Evolutionary conservation across 2,888 invertebrate genomes (phyloP), one percentile per base, ranked within the genome.

Genomic region (Acronicta aceris): DNA sequence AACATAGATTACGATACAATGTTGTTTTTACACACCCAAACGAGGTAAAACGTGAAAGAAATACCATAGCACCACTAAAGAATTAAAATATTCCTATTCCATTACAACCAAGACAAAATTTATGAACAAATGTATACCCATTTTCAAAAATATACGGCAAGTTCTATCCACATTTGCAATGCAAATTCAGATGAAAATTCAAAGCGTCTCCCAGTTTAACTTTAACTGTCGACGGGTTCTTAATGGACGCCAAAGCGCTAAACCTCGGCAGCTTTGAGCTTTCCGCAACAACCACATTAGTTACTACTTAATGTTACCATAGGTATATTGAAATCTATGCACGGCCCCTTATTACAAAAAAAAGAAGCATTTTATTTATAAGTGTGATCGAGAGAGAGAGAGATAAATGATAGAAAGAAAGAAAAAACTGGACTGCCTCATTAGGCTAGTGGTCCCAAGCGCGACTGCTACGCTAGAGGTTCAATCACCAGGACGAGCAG

Each of bases 251-350:
- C 79, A 78, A 78, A 77, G 81, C 77, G 82, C 81, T 86, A 86
- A 89, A 87, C 84, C 87, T 87, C 79, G 64, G 78, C 65, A 82
- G 84, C 81, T 86, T 81, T 83, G 83, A 81, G 78, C 78, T 81
- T 76, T 75, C 84, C 85, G 81, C 86, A 85, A 85, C 84, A 87
- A 81, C 82, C 82, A 83, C 87, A 88, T 83, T 83, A 84, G 85
- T 85, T 82, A 81, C 82, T 54, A 25, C 45, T 67, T 58, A 36
- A 74, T 55, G 71, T 55, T 52, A 49, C 38, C 58, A 49, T 55
- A 55, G 13, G 36, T 13, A 13, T 36, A 36, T 13, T 13, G 5
- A 36, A 5, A 2, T 5, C 13, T 38, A 38, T n/a, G n/a, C 5
- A 2, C 2, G 6, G 4, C 27, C 9, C 30, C 1, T 1, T 30